Base-by-base conservation (phyloP, 2,888 invertebrate species). In the Drosophila quinaria region DNA sequence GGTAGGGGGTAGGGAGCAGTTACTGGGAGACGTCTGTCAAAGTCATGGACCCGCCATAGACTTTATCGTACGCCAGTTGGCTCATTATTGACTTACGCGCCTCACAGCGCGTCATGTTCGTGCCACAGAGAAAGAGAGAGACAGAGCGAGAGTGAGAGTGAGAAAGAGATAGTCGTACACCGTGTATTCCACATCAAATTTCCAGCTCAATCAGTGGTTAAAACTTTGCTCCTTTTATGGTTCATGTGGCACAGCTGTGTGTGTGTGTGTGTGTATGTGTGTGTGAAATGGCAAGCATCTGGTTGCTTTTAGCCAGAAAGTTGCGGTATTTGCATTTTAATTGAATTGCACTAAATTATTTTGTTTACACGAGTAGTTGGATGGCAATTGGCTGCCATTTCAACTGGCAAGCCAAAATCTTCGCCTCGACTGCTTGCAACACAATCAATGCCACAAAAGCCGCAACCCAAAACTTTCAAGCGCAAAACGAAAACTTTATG, bases 331-430 rank as follows among this genome's bases (percentile, higher is more conserved):
- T 89, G 78, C 87, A 89, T 81, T 84, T 89, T 85, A 87, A 87
- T 87, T 89, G 88, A 89, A 89, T 89, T 87, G 83, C 73, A 78
- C 64, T 74, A 81, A 89, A 81, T 87, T 84, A 84, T 74, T 84
- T 84, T 78, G 75, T 78, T 78, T 78, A 58, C 58, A 73, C 49
- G 44, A 25, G 17, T 35, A 52, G 47, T 41, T 68, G 56, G 44
- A 39, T 33, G 39, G 44, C 55, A 65, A 63, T 52, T 55, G 55
- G 33, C 54, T 61, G 66, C 50, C 47, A 61, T 41, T 49, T 39
- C 59, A 49, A 49, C 49, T 59, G 49, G 49, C 47, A 59, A 19
- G 17, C 33, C 49, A 19, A 37, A 15, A 25, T 15, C 46, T 5
- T 11, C 25, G 37, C 47, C 25, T 13, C 17, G n/a, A 17, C 1